These are phyloP conservation scores for Ptychadena robeensis DNA, from an alignment of 2,797 vertebrate genomes.

Conservation along the genomic window DNA sequence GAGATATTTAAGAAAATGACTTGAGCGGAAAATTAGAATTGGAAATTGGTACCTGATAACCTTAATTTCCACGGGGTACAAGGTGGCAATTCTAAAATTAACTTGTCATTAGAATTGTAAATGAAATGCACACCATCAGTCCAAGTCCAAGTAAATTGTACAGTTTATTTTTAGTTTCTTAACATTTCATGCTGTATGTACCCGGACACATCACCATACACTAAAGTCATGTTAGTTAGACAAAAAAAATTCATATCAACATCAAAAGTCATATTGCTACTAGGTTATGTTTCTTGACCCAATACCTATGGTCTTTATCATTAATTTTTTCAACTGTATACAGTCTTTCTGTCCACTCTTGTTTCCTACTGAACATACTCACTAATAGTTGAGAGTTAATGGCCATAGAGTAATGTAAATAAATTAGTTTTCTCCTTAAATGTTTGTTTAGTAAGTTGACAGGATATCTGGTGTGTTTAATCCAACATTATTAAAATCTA, in stretches of 20 bases:
- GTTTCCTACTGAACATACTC: too few species aligned
- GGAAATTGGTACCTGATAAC: conserved; percentile 9
- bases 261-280: not conserved
- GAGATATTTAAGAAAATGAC: conserved; percentile 18
- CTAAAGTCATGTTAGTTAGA: not conserved
- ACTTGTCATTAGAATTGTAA: not conserved
- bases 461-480: too few species aligned
- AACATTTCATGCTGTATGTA: not conserved
- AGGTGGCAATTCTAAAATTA: not conserved
- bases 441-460: too few species aligned
- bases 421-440: too few species aligned
- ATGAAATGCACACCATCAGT: not conserved
- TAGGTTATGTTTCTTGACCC: too few species aligned
- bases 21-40: conserved; percentile 1
- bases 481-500: too few species aligned
- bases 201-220: not conserved
- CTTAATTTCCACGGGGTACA: not conserved
- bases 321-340: too few species aligned
- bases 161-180: not conserved
- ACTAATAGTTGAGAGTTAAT: too few species aligned
- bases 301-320: too few species aligned
- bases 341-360: too few species aligned
- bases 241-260: not conserved
- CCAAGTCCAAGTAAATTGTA: not conserved
- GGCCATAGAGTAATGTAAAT: too few species aligned